phyloP scores from a whole-genome alignment of 2,888 invertebrate species.

The Catocala nupta region DNA sequence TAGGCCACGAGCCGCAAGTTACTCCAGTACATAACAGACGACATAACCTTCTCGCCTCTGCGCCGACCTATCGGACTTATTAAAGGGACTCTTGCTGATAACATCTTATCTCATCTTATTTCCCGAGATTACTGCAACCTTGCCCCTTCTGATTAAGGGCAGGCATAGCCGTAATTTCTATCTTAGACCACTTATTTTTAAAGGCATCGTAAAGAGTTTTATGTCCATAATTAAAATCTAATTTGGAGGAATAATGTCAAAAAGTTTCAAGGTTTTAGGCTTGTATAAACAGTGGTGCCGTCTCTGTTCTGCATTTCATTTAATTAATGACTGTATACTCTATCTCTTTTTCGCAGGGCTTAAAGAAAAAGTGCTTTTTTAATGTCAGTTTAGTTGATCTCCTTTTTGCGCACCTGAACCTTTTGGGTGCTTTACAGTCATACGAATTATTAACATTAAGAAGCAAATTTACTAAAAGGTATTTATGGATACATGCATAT shows the following conservation, averaged over 20 bases:
- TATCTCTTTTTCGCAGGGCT: no score
- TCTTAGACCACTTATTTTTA: conserved; percentile 52
- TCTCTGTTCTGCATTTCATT: neutral
- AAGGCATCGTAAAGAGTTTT: conserved; percentile 47
- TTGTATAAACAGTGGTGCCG: neutral
- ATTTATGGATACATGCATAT: no score
- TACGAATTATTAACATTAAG: no score
- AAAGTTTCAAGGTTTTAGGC: conserved; percentile 15
- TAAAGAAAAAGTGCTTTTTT: no score
- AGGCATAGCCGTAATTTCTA: conserved; percentile 51
- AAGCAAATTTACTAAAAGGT: no score
- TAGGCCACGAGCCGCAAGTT: conserved; percentile 41
- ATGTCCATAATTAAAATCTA: conserved; percentile 48
- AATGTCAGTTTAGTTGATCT: no score
- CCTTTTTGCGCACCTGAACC: no score
- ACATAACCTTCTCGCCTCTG: conserved; percentile 54
- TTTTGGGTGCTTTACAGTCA: no score
- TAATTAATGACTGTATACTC: no score
- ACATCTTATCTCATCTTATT: conserved; percentile 55
- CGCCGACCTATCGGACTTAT: conserved; percentile 62
- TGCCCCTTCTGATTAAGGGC: conserved; percentile 55
- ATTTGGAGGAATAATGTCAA: conserved; percentile 36
- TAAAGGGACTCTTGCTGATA: conserved; percentile 55
- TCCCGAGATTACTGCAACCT: conserved; percentile 58
- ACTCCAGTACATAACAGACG: conserved; percentile 49